phyloP scores from a whole-genome alignment of 2,888 invertebrate species.

The Rhagophthalmus giganteus region DNA sequence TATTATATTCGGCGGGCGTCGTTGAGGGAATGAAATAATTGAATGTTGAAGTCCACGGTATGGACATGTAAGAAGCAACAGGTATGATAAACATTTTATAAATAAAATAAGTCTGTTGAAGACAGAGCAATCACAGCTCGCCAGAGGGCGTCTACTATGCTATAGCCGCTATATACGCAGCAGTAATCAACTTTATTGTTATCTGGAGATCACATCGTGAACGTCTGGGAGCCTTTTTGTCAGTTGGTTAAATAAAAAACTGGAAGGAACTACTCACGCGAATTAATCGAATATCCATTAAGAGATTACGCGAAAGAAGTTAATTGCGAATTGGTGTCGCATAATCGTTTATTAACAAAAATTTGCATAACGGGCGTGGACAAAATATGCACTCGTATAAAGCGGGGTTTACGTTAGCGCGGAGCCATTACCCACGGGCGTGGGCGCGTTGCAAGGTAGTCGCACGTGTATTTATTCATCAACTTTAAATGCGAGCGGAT shows the following conservation, averaged over 20 bases:
- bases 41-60: constrained; percentile 4
- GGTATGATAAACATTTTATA: constrained; percentile 21
- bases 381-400: too few relatives aligned
- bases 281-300: constrained; percentile 9
- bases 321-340: too few relatives aligned
- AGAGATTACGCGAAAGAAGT: too few relatives aligned
- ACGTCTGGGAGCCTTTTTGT: constrained; percentile 3
- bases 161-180: constrained; percentile 12
- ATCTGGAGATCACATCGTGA: constrained; percentile 19
- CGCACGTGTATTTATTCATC: too few relatives aligned
- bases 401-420: too few relatives aligned
- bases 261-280: neutral
- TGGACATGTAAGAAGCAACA: constrained; percentile 5
- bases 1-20: neutral
- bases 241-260: neutral
- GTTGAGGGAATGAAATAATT: constrained; percentile 11
- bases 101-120: constrained; percentile 23
- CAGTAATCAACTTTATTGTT: constrained; percentile 22
- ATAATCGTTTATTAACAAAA: too few relatives aligned
- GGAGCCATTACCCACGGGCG: too few relatives aligned
- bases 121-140: constrained; percentile 15
- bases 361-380: too few relatives aligned
- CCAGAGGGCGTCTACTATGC: constrained; percentile 9
- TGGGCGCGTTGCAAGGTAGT: too few relatives aligned
- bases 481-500: too few relatives aligned